Evolutionary conservation across 2,797 vertebrate genomes (phyloP).

Genomic region (Enteromius unitaeniatus): DNA sequence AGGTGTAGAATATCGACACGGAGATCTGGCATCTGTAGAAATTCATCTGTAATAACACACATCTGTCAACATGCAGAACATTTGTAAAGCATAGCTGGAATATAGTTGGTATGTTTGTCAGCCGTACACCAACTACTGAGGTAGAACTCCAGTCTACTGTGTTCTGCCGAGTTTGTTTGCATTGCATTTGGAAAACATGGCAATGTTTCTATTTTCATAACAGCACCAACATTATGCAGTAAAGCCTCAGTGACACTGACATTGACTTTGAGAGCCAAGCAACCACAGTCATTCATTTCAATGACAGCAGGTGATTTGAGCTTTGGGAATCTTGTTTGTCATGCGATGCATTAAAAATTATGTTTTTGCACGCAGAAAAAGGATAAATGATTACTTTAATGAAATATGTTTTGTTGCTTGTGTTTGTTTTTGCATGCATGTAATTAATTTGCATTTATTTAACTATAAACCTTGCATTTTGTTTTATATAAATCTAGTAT

Average conservation of each 20-base stretch:
- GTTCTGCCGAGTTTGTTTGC: not conserved
- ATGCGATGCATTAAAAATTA: not conserved
- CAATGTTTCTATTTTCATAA: conserved; percentile 20
- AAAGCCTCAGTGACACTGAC: conserved; percentile 1
- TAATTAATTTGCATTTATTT: not conserved
- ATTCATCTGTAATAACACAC: conserved; percentile 23
- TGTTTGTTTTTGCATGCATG: not conserved
- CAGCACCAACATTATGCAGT: not conserved
- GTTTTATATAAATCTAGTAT: no score
- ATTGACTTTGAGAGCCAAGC: conserved; percentile 1
- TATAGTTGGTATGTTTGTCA: not conserved
- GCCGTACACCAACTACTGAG: not conserved
- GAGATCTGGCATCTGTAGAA: conserved; percentile 34
- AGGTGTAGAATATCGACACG: conserved; percentile 17
- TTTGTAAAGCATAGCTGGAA: not conserved
- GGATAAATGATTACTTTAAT: not conserved
- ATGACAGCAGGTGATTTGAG: conserved; percentile 12
- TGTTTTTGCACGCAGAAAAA: not conserved
- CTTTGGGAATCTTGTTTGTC: not conserved
- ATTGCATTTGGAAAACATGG: not conserved
- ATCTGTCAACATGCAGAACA: conserved; percentile 28
- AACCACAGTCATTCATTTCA: not conserved
- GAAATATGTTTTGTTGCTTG: not conserved
- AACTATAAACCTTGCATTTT: not conserved
- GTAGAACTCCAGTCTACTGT: not conserved